Percentiles rank a stretch among this genome's conserved stretches.
phyloP scores from a whole-genome alignment of 2,113 vertebrate genomes.

The Leptobrachium ailaonicum region DNA sequence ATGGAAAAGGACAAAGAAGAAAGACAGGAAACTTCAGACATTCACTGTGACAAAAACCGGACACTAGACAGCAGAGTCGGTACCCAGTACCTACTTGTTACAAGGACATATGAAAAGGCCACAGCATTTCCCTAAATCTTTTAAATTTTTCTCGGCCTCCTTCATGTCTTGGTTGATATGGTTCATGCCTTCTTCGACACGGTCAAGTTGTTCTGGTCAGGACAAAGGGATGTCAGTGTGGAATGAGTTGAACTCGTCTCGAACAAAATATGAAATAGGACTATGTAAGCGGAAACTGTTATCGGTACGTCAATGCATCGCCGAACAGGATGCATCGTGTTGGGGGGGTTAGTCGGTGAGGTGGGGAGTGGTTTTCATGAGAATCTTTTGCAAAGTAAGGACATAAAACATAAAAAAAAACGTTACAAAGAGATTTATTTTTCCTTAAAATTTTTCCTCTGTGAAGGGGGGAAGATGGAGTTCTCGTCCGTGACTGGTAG shows the following conservation, averaged over 20 bases:
- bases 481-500: background rate
- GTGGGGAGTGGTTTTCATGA: constrained; percentile 40
- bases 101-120: constrained; percentile 98
- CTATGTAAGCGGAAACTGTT: constrained; percentile 66
- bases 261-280: constrained; percentile 87
- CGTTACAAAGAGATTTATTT: too few species aligned
- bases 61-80: constrained; percentile 87
- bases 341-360: constrained; percentile 54
- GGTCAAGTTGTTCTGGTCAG: constrained; percentile 99
- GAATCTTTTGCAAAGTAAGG: constrained; percentile 53
- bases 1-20: constrained; percentile 91
- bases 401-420: constrained; percentile 51
- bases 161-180: constrained; percentile 99
- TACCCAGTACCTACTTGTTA: constrained; percentile 98
- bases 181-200: constrained; percentile 99
- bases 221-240: constrained; percentile 98
- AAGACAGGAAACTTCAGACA: constrained; percentile 92
- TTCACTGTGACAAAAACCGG: constrained; percentile 95
- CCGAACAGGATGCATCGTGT: constrained; percentile 68
- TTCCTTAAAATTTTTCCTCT: too few species aligned
- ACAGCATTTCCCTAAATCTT: constrained; percentile 99
- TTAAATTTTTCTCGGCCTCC: constrained; percentile 99
- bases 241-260: constrained; percentile 88
- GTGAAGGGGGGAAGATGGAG: constrained; percentile 39
- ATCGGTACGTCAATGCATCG: constrained; percentile 70